These are phyloP conservation scores for Blastomussa wellsi DNA, from an alignment of 92 coral and sea anemone genomes.

Conservation along the genomic window DNA sequence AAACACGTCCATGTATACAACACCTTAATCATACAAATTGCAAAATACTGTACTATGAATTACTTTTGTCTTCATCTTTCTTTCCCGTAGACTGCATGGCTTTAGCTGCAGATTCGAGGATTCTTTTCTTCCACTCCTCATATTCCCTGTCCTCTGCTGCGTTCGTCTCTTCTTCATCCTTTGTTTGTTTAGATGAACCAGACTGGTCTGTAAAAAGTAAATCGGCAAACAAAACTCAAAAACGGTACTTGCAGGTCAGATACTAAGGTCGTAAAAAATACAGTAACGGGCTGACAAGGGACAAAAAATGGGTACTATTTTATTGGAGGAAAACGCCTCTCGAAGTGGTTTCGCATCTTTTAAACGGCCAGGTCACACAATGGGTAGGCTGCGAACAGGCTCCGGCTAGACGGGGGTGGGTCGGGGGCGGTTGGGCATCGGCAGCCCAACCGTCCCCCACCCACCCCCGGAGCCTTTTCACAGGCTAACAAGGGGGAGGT, in stretches of 20 bases:
- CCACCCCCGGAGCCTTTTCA: too few species aligned
- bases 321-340: too few species aligned
- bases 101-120: constrained; percentile 65
- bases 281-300: background rate
- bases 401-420: too few species aligned
- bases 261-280: background rate
- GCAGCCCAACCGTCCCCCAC: too few species aligned
- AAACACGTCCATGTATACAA: background rate
- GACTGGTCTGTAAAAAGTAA: constrained; percentile 49
- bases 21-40: background rate
- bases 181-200: constrained; percentile 36
- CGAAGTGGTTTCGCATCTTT: too few species aligned
- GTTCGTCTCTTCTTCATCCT: constrained; percentile 24
- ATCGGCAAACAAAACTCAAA: background rate
- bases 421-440: too few species aligned
- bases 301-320: background rate
- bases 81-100: constrained; percentile 20
- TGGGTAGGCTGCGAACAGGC: too few species aligned
- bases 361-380: too few species aligned
- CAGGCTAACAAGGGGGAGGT: too few species aligned
- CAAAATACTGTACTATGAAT: constrained; percentile 15
- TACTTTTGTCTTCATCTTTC: constrained; percentile 4
- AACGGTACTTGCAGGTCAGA: background rate
- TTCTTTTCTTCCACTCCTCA: constrained; percentile 77
- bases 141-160: constrained; percentile 52